Conservation (phyloP, 64 coral and sea anemone genomes). For the Anthopleura sola region DNA sequence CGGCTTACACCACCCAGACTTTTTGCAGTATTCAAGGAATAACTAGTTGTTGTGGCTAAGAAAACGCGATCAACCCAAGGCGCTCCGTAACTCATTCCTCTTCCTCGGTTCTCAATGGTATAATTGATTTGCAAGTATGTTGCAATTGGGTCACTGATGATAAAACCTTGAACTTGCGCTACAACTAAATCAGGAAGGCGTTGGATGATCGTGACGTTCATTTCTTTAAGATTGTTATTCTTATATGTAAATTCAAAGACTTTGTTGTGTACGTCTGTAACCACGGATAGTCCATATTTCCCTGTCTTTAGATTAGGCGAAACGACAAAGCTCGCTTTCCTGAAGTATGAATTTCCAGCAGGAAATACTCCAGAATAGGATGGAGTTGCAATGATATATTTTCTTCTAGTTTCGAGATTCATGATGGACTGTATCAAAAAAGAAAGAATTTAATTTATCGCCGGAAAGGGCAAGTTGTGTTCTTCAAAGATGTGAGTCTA, state of each 20-base stretch:
- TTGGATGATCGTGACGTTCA: constrained; percentile 38
- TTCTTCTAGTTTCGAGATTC: background rate
- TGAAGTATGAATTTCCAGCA: constrained; percentile 37
- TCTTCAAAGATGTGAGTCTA: background rate
- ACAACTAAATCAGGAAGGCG: constrained; percentile 55
- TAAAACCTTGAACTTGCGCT: constrained; percentile 26
- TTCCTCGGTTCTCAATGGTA: constrained; percentile 52
- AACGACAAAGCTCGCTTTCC: constrained; percentile 27
- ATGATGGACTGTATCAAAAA: background rate
- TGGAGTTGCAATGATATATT: constrained; percentile 12
- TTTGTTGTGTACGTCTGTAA: constrained; percentile 50
- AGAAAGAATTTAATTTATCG: background rate
- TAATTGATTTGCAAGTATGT: constrained; percentile 43
- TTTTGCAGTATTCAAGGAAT: constrained; percentile 5
- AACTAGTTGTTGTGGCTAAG: constrained; percentile 19
- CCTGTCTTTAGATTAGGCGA: constrained; percentile 39
- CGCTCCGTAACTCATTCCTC: constrained; percentile 46
- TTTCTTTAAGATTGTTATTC: constrained; percentile 55
- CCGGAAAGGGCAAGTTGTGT: background rate
- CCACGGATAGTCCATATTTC: constrained; percentile 53
- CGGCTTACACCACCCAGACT: constrained; percentile 30
- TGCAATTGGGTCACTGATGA: constrained; percentile 24
- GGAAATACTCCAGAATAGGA: constrained; percentile 52
- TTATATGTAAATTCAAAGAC: constrained; percentile 66
- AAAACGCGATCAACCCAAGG: constrained; percentile 63